Conservation (phyloP, 2,888 invertebrate genomes). For the Pardosa pseudoannulata region DNA sequence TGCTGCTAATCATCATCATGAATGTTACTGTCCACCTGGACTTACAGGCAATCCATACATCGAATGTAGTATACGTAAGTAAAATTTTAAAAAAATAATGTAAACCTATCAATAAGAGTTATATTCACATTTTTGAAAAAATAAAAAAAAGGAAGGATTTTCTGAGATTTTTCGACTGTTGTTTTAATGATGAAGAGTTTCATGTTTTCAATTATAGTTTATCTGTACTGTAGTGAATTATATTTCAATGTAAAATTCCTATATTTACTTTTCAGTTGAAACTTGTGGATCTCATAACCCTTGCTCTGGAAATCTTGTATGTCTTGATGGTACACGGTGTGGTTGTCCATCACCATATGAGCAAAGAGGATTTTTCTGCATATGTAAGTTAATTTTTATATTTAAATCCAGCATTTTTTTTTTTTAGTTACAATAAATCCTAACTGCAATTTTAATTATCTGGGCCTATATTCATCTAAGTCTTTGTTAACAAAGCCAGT, state of each 20-base stretch:
- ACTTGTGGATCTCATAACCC: conserved; percentile 73
- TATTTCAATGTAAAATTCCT: neutral
- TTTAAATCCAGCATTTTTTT: too few relatives aligned
- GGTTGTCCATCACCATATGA: conserved; percentile 73
- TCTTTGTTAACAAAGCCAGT: too few relatives aligned
- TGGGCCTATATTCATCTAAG: too few relatives aligned
- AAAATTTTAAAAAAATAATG: too few relatives aligned
- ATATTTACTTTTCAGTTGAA: conserved; percentile 79
- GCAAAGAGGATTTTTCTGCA: conserved; percentile 74
- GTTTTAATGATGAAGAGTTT: too few relatives aligned
- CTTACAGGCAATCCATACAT: conserved; percentile 86
- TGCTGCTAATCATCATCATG: conserved; percentile 88
- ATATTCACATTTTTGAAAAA: too few relatives aligned
- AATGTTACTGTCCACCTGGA: conserved; percentile 86
- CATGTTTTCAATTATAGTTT: too few relatives aligned
- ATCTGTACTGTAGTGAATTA: too few relatives aligned
- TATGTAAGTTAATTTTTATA: conserved; percentile 74
- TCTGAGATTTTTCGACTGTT: too few relatives aligned
- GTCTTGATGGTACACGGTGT: conserved; percentile 73
- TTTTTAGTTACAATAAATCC: neutral
- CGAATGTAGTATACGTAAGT: conserved; percentile 80
- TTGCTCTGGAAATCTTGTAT: conserved; percentile 73
- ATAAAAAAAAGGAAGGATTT: too few relatives aligned
- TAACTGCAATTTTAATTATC: neutral
- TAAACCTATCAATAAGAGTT: too few relatives aligned